Evolutionary conservation across 2,797 vertebrate species (phyloP), one percentile per base, ranked within the genome.

Genomic region (Spatula versicolor): DNA sequence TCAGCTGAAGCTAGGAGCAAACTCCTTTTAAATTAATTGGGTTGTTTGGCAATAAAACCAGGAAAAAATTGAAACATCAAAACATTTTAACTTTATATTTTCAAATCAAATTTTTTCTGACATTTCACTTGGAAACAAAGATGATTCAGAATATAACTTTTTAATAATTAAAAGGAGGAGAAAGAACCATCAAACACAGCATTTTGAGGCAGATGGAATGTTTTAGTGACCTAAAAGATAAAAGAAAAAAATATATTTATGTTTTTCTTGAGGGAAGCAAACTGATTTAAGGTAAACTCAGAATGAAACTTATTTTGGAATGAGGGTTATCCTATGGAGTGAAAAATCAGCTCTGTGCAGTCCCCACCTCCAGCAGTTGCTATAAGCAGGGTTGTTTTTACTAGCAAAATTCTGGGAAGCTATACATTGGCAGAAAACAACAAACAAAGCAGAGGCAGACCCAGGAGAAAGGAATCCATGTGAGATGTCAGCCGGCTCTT

Each of bases 151-250:
- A 88, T 67, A 76, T 37, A 73, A 19, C 35, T n/a, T 62, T 78
- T 95, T 73, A 95, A 88, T 82, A 90, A 90, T 78, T 92, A 58
- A 93, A 85, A 87, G 60, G 15, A 7, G 13, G 10, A n/a, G 75
- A 88, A 48, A 56, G 75, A 59, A 4, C 25, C 85, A 62, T 48
- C 31, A 59, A 59, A 31, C 39, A 45, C 31, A 72, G 28, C 41
- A 39, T 25, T 67, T 50, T 55, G 83, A 95, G 83, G 50, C 19
- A 83, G 77, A 83, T 22, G 45, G 83, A 62, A 76, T 35, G 3
- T 68, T 93, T 86, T 87, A 16, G 13, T 92, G 64, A 87, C 39
- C 56, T 45, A 9, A 5, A 26, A 56, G 21, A 15, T 46, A 2
- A 1, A 17, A 19, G 35, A 31, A 62, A 19, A 80, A 4, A 4